Evolutionary conservation across 2,113 vertebrate genomes (phyloP).

Genomic region (Gymnogyps californianus): DNA sequence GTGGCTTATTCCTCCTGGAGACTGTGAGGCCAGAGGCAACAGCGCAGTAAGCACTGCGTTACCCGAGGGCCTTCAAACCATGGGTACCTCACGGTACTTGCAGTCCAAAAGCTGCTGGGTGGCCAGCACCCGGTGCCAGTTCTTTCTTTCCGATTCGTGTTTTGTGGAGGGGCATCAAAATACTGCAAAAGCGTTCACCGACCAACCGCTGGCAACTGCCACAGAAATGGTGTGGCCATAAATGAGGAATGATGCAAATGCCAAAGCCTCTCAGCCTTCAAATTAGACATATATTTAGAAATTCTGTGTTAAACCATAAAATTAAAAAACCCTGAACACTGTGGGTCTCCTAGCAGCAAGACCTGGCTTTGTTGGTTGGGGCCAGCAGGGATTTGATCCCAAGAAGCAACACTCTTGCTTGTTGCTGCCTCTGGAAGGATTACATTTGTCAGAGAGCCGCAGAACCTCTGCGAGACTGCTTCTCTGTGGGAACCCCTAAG

Average conservation of each 20-base stretch:
- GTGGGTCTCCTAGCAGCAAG: background rate
- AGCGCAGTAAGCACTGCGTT: rapidly evolving
- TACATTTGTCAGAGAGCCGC: background rate
- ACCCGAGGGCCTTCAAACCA: background rate
- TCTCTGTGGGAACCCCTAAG: background rate
- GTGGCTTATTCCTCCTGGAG: background rate
- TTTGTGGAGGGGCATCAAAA: background rate
- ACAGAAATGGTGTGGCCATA: rapidly evolving
- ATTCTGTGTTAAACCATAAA: background rate
- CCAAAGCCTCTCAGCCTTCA: background rate
- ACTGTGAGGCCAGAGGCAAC: background rate
- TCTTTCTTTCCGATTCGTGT: rapidly evolving
- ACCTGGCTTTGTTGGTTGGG: background rate
- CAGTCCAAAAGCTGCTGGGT: background rate
- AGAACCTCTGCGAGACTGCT: background rate
- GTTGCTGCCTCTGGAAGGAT: background rate
- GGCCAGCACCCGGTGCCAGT: background rate
- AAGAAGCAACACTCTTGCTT: background rate
- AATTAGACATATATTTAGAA: background rate
- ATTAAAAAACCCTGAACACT: background rate
- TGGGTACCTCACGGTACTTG: rapidly evolving
- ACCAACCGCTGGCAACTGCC: background rate
- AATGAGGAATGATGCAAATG: background rate
- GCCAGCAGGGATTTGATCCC: background rate
- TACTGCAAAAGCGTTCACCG: rapidly evolving